Evolutionary conservation across 2,888 invertebrate genomes (phyloP).

Genomic region (Chymomyza procnemis): DNA sequence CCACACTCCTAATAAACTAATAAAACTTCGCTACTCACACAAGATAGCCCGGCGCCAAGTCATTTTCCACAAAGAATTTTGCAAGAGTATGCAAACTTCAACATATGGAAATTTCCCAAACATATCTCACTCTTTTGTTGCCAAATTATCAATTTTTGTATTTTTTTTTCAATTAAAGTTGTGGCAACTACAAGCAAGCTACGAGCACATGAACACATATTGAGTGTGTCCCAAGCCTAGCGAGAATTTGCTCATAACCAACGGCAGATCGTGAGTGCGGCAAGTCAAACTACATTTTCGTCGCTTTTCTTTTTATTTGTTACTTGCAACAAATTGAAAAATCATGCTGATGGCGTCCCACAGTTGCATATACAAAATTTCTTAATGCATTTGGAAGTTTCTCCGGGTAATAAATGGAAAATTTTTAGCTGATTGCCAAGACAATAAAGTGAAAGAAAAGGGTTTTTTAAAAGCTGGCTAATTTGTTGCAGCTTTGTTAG

Average conservation of each 20-base stretch:
- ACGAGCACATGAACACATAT: background rate
- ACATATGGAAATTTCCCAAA: background rate
- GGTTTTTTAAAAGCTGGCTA: background rate
- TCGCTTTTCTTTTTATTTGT: background rate
- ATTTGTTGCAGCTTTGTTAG: background rate
- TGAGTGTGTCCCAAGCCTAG: background rate
- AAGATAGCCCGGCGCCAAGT: background rate
- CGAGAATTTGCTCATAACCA: background rate
- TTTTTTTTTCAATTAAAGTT: background rate
- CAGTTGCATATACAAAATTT: background rate
- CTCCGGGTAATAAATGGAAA: background rate
- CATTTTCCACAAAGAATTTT: background rate
- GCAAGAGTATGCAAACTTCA: background rate
- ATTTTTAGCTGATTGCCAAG: background rate
- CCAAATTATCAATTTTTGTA: background rate
- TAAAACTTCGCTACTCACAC: too few species aligned
- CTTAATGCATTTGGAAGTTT: slow-evolving; percentile 2
- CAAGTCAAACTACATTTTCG: background rate
- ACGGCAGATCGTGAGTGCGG: background rate
- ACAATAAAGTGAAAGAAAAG: background rate
- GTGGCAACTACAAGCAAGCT: background rate
- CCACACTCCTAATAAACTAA: too few species aligned
- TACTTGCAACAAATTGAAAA: background rate
- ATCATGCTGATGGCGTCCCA: background rate
- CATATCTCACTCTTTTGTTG: background rate